Base-by-base conservation (phyloP, 2,888 invertebrate genomes). In the Graphium colonna region DNA sequence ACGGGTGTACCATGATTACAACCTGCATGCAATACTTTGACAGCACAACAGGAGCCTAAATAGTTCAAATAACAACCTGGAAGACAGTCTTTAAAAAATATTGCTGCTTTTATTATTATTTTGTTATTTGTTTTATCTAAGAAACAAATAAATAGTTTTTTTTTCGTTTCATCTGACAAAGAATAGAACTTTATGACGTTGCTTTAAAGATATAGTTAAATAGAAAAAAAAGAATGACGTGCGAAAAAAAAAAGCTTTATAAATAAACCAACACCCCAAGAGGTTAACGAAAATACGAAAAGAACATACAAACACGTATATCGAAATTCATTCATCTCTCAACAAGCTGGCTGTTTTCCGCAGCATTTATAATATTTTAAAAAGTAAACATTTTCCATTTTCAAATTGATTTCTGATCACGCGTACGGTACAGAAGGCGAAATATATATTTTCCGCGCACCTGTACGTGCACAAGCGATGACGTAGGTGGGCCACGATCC, bases 401-500 rank as follows among this genome's bases (percentile, higher is more conserved):
- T 10, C 2, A 15, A 15, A 15, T 15, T 39, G 7, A 39, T 39
- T 12, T 5, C 13, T 12, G 10, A 10, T 39, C 39, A n/a, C 10
- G 9, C 8, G 3, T 31, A 7, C 8, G 31, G 31, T 10, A n/a
- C n/a, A n/a, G n/a, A n/a, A n/a, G n/a, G 31, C 31, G 5, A 9
- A 21, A 21, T 9, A 31, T 3, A 31, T 31, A 7, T 7, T 7
- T 31, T 31, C 9, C 31, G 26, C 31, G 10, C 1, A 7, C 1
- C 8, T 9, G 10, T 31, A 31, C 8, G 8, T 31, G 9, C 1
- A 31, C 31, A 10, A 31, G 5, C 31, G 10, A 10, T 51, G 51
- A 51, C 44, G 45, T 51, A 40, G 40, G 15, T 52, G 40, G 43
- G 43, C 46, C 40, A 46, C 51, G 38, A 38, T 55, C 56, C 39